Evolutionary conservation across 1,140 invertebrate species (phyloP), one percentile per base, ranked within the genome.

Genomic region (Zaprionus gabonicus): DNA sequence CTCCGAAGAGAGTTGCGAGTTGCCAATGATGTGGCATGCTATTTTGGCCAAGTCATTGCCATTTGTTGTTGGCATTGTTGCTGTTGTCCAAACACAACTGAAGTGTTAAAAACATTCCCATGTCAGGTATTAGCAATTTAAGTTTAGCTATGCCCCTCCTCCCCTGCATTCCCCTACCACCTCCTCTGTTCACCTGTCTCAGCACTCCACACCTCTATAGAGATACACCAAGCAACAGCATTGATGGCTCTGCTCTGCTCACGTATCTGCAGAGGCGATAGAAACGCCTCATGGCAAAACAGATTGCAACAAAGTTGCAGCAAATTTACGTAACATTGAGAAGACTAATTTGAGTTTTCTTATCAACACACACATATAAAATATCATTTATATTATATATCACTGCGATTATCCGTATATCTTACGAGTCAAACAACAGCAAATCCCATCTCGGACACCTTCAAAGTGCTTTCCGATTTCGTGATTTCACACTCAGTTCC

Each of bases 71-170:
- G 80, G 44, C 81, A 84, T 88, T 91, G 86, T 91, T 83, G 86
- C 76, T 77, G 82, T 79, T 91, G 82, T 84, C 81, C 84, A 88
- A 88, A 90, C 84, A 88, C 85, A 88, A 83, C 77, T 73, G 66
- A 88, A 90, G 85, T 90, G 85, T 83, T 90, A 90, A 90, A 90
- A 90, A 90, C 85, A 90, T 90, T 90, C 85, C 85, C 83, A 90
- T 90, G 85, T 90, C 85, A 82, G 79, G 85, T 85, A 90, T 90
- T 90, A 90, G 85, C 85, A 90, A 90, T 90, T 90, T 90, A 84
- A 84, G 77, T 65, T 65, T 71, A 60, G 36, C 60, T 66, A 46
- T 46, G n/a, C 41, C n/a, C 41, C n/a, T n/a, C n/a, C 41, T 0
- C 10, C 46, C 10, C 46, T 13, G 38, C 38, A 31, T 15, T 4